A percentile compares a stretch with the other conserved stretches of the same genome.
Conservation (phyloP, 2,888 invertebrate species). For the Agonopterix subpropinquella region DNA sequence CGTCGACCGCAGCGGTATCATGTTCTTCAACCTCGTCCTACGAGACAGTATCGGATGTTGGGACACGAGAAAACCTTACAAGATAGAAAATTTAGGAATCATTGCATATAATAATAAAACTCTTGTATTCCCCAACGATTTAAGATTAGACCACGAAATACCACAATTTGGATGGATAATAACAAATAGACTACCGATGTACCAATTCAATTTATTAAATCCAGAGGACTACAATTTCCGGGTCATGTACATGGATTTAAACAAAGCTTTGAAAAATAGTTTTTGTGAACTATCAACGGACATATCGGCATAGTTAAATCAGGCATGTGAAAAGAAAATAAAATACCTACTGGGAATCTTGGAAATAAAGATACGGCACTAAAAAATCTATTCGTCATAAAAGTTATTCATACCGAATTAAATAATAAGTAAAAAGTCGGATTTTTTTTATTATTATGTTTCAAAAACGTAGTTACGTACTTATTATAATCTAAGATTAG, state of each 20-base stretch:
- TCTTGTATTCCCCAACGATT: constrained; percentile 87
- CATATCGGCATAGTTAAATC: no score
- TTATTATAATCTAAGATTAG: no score
- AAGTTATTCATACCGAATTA: no score
- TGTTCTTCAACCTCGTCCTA: constrained; percentile 89
- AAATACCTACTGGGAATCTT: no score
- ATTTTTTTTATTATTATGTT: no score
- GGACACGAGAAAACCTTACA: constrained; percentile 86
- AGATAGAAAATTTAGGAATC: constrained; percentile 77
- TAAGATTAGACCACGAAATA: constrained; percentile 83
- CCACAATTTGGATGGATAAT: constrained; percentile 85
- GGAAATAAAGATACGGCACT: no score
- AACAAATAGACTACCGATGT: constrained; percentile 84
- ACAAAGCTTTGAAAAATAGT: constrained; percentile 62
- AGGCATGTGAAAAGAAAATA: no score
- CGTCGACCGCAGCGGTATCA: constrained; percentile 83
- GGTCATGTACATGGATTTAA: constrained; percentile 80
- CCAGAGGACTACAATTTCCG: constrained; percentile 83
- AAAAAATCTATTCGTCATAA: no score
- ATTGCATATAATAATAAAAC: constrained; percentile 78
- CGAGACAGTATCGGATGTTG: constrained; percentile 88
- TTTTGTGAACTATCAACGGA: neutral
- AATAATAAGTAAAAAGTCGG: no score
- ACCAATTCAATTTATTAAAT: constrained; percentile 81
- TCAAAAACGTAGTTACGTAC: no score